Evolutionary conservation across 2,797 vertebrate genomes (phyloP).

Genomic region (Eurystomus glaucurus): DNA sequence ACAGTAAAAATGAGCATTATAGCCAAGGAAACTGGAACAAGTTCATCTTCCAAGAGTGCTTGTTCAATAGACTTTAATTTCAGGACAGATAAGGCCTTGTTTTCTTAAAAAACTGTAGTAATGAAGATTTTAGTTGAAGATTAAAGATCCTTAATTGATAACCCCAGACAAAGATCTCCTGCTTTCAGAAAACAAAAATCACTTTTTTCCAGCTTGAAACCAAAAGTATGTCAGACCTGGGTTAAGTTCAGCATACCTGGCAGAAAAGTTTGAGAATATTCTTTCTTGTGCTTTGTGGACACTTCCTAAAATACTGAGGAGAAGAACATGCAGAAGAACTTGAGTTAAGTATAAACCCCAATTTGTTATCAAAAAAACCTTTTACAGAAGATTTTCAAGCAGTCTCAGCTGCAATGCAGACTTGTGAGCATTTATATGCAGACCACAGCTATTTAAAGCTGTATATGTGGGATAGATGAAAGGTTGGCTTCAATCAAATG

Average conservation of each 20-base stretch:
- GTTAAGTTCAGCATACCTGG: neutral
- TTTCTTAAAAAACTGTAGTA: neutral
- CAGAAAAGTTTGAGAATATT: neutral
- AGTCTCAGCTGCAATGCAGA: slow-evolving; percentile 23
- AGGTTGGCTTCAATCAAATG: slow-evolving; percentile 35
- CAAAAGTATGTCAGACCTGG: neutral
- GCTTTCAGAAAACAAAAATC: neutral
- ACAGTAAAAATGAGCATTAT: neutral
- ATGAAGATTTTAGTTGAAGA: neutral
- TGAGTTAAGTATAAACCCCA: neutral
- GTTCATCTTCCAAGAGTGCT: neutral
- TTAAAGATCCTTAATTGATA: neutral
- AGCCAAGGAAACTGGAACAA: neutral
- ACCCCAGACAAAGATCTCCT: neutral
- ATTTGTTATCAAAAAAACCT: neutral
- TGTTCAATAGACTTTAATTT: neutral
- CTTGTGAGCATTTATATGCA: neutral
- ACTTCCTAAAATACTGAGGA: neutral
- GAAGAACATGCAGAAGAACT: neutral
- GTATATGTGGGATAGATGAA: neutral
- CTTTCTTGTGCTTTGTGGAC: neutral
- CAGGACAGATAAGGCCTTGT: neutral
- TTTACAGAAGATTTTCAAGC: neutral
- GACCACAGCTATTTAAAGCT: slow-evolving; percentile 29
- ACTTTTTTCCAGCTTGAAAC: neutral